A percentile compares a stretch with the other conserved stretches of the same genome.
Evolutionary conservation across 2,888 invertebrate species (phyloP).

Genomic region (Ceriagrion tenellum): DNA sequence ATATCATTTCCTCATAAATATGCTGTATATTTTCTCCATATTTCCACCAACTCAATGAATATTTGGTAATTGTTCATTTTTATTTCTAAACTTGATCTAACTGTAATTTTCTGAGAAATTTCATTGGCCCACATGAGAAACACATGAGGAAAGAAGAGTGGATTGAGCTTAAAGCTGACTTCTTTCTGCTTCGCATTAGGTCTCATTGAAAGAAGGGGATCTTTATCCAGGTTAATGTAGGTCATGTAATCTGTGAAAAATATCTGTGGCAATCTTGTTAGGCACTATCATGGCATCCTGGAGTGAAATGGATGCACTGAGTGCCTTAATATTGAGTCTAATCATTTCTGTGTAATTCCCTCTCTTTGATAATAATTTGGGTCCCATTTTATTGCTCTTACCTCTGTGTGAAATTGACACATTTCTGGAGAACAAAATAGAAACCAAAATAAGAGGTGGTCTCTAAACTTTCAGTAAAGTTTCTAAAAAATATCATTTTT

Average conservation of each 20-base stretch:
- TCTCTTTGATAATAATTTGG: background rate
- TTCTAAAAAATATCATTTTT: background rate
- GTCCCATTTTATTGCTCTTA: background rate
- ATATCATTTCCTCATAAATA: background rate
- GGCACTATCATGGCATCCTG: background rate
- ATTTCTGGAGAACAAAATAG: background rate
- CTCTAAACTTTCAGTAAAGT: background rate
- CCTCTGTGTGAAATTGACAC: background rate
- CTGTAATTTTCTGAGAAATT: background rate
- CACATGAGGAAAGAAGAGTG: background rate
- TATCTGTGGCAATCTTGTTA: background rate
- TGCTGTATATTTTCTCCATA: background rate
- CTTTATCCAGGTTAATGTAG: background rate
- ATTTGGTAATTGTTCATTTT: background rate
- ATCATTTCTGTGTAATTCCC: background rate
- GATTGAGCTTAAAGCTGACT: background rate
- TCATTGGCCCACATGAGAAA: background rate
- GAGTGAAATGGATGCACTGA: background rate
- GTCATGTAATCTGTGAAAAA: background rate
- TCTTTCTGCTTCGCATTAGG: background rate
- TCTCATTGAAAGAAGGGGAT: background rate
- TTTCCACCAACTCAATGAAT: background rate
- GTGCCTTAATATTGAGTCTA: background rate
- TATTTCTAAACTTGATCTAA: background rate
- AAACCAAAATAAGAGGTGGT: background rate